Conservation (phyloP, 1,140 invertebrate species). For the Orchesella cincta region DNA sequence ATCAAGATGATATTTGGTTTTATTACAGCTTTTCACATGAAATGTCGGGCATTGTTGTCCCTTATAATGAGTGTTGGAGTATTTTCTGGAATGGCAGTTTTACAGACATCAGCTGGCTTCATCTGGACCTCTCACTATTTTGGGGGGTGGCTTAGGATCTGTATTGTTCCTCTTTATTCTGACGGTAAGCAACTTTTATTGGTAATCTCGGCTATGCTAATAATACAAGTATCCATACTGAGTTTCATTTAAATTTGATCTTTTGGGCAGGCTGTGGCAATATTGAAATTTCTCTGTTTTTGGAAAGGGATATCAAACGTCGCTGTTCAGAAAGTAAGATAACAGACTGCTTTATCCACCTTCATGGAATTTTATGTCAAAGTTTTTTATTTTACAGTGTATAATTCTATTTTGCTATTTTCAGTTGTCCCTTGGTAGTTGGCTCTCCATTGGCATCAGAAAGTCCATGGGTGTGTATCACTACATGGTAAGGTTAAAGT, state of each 20-base stretch:
- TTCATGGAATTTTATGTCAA: too few relatives aligned
- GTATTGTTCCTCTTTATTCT: slow-evolving; percentile 78
- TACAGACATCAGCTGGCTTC: slow-evolving; percentile 74
- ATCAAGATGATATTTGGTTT: too few relatives aligned
- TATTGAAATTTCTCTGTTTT: slow-evolving; percentile 75
- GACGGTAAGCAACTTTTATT: slow-evolving; percentile 65
- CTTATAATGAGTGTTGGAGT: slow-evolving; percentile 72
- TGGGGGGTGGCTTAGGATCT: slow-evolving; percentile 82
- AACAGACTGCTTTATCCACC: too few relatives aligned
- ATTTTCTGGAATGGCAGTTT: slow-evolving; percentile 88
- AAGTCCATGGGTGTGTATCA: slow-evolving; percentile 84
- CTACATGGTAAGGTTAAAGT: slow-evolving; percentile 72
- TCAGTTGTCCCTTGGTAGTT: slow-evolving; percentile 68
- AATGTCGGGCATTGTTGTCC: slow-evolving; percentile 74
- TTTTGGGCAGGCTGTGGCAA: slow-evolving; percentile 76
- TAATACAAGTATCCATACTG: too few relatives aligned
- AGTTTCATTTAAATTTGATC: too few relatives aligned
- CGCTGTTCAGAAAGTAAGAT: slow-evolving; percentile 74
- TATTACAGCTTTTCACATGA: slow-evolving; percentile 75
- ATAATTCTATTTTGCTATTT: too few relatives aligned
- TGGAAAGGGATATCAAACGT: slow-evolving; percentile 80
- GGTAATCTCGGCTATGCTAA: too few relatives aligned
- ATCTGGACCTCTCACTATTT: slow-evolving; percentile 75
- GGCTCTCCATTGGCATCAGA: slow-evolving; percentile 76
- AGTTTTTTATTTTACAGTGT: too few relatives aligned